phyloP scores from a whole-genome alignment of 2,888 invertebrate species.

The Amphipoea lucens region DNA sequence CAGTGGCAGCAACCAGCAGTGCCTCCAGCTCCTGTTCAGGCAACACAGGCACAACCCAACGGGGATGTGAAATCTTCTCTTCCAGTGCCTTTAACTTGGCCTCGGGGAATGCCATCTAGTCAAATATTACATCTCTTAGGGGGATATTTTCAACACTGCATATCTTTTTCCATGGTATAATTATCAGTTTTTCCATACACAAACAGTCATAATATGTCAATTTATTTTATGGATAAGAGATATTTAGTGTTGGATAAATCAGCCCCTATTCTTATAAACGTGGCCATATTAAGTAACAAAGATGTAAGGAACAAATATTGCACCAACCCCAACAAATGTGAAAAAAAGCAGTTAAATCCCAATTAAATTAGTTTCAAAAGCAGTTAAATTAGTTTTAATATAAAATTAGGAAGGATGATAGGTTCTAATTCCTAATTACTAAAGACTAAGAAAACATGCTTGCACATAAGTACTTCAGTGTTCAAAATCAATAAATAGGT shows the following conservation, averaged over 20 bases:
- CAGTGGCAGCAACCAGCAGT: constrained; percentile 96
- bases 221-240: not conserved
- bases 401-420: not conserved
- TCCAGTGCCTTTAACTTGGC: constrained; percentile 96
- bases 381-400: too few species aligned
- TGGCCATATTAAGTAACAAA: not conserved
- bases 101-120: constrained; percentile 93
- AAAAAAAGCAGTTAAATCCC: not conserved
- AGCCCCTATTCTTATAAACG: not conserved
- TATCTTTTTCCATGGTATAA: too few species aligned
- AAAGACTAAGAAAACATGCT: not conserved
- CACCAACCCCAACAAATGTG: not conserved
- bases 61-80: constrained; percentile 98
- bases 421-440: not conserved
- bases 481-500: not conserved
- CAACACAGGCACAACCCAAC: constrained; percentile 99
- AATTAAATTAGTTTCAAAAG: too few species aligned
- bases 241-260: not conserved
- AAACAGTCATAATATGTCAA: not conserved
- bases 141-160: not conserved
- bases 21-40: constrained; percentile 99
- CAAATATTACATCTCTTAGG: constrained; percentile 34
- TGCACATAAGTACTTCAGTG: not conserved
- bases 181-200: not conserved
- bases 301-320: not conserved